Conservation (phyloP, 1,140 invertebrate species). For the Atta colombica region DNA sequence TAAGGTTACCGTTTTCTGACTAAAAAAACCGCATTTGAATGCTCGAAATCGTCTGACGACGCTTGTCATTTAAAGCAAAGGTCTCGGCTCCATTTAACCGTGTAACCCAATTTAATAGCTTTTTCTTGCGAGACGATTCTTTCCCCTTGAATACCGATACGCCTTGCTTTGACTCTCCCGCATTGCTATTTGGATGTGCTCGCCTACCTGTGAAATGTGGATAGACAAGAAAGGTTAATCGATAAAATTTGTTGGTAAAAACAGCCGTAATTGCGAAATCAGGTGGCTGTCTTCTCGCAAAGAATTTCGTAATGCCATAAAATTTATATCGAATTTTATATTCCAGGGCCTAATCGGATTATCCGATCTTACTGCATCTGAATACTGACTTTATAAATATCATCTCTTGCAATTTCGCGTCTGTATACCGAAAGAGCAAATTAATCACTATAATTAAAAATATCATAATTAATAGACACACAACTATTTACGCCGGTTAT, state of each 20-base stretch:
- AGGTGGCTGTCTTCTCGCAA: neutral
- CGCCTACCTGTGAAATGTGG: conserved; percentile 24
- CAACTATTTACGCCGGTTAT: neutral
- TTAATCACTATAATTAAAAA: neutral
- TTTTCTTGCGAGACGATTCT: conserved; percentile 31
- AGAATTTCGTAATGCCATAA: conserved; percentile 2
- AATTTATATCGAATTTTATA: conserved; percentile 55
- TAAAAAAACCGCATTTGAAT: conserved; percentile 16
- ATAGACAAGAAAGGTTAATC: conserved; percentile 56
- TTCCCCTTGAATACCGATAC: conserved; percentile 32
- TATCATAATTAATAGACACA: neutral
- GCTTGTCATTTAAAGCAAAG: conserved; percentile 35
- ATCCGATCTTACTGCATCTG: too few relatives aligned
- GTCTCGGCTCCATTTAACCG: conserved; percentile 28
- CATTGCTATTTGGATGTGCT: neutral
- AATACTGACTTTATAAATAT: neutral
- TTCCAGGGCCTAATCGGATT: neutral
- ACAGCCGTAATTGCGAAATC: conserved; percentile 23
- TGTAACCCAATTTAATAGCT: conserved; percentile 29
- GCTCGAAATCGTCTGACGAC: conserved; percentile 5
- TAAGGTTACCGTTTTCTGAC: neutral
- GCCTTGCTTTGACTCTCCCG: conserved; percentile 3
- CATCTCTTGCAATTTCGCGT: neutral
- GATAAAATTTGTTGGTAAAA: conserved; percentile 50
- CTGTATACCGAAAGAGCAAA: neutral